A percentile compares a stretch with the other conserved stretches of the same genome.
These are phyloP conservation scores for Galbula dea DNA, from an alignment of 2,113 vertebrate genomes.

Conservation along the genomic window DNA sequence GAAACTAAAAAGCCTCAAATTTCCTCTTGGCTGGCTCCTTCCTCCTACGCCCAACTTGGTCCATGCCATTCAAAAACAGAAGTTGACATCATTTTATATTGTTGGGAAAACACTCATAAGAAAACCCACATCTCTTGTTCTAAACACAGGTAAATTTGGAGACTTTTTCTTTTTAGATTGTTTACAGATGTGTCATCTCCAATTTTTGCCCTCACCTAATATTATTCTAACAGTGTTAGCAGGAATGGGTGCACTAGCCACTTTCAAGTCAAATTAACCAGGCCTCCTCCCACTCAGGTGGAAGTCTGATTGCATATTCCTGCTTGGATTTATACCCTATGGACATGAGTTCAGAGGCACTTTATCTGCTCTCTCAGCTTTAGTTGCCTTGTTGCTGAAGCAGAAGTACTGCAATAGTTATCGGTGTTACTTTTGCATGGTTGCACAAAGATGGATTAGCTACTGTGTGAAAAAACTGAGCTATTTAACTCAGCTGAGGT, in stretches of 20 bases:
- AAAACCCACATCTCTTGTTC: slow-evolving; percentile 30
- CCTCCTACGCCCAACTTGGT: background rate
- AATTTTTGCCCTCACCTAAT: background rate
- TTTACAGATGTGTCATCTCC: background rate
- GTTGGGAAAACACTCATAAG: slow-evolving; percentile 15
- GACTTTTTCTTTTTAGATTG: background rate
- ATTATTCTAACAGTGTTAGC: background rate
- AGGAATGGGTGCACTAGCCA: background rate
- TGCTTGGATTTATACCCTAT: slow-evolving; percentile 22
- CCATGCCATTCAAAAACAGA: background rate
- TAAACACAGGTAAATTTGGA: slow-evolving; percentile 18
- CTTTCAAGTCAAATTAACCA: slow-evolving; percentile 19
- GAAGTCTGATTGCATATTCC: slow-evolving; percentile 14
- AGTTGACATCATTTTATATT: slow-evolving; percentile 46
- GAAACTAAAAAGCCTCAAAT: slow-evolving; percentile 65
- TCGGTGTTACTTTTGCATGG: background rate
- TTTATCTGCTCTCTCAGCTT: background rate
- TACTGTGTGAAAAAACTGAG: background rate
- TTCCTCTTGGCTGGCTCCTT: slow-evolving; percentile 61
- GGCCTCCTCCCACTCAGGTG: background rate
- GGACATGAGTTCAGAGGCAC: slow-evolving; percentile 1
- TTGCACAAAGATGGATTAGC: background rate
- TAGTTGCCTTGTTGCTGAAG: background rate
- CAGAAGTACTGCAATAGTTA: background rate
- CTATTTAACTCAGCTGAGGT: background rate